A percentile compares a stretch with the other conserved stretches of the same genome.
Conservation (phyloP, 2,797 vertebrate species). For the Pteropus rufus region DNA sequence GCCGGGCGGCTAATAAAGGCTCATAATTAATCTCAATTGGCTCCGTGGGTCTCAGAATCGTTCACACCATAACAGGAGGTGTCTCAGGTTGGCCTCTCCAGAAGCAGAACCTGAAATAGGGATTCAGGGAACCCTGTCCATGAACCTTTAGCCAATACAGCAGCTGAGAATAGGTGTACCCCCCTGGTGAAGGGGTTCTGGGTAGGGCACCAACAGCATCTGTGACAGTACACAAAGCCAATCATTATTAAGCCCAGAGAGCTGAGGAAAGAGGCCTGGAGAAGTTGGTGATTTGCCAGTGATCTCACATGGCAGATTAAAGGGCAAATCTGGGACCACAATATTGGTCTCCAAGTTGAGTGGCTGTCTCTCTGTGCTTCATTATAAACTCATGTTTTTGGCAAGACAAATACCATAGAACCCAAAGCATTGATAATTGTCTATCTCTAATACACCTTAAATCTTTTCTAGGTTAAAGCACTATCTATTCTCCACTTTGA, state of each 20-base stretch:
- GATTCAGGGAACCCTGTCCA: neutral
- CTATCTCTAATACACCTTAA: neutral
- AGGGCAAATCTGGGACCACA: neutral
- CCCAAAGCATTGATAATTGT: neutral
- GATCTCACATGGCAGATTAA: neutral
- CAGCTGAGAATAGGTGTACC: neutral
- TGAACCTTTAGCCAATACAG: neutral
- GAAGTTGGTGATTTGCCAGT: neutral
- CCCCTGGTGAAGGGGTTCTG: neutral
- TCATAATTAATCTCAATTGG: too few relatives aligned
- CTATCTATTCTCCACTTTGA: neutral
- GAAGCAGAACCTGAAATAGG: neutral
- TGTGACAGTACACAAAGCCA: neutral
- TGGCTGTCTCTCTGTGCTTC: neutral
- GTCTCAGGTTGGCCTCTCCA: neutral
- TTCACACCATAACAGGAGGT: neutral
- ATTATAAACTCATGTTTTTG: neutral
- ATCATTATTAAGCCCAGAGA: neutral
- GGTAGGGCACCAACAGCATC: neutral
- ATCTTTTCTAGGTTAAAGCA: neutral
- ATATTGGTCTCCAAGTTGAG: neutral
- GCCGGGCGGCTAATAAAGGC: too few relatives aligned
- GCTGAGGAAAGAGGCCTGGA: neutral
- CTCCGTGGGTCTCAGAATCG: too few relatives aligned
- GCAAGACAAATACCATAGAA: neutral